Base-by-base conservation (phyloP, 2,113 vertebrate genomes). In the Thymallus thymallus region DNA sequence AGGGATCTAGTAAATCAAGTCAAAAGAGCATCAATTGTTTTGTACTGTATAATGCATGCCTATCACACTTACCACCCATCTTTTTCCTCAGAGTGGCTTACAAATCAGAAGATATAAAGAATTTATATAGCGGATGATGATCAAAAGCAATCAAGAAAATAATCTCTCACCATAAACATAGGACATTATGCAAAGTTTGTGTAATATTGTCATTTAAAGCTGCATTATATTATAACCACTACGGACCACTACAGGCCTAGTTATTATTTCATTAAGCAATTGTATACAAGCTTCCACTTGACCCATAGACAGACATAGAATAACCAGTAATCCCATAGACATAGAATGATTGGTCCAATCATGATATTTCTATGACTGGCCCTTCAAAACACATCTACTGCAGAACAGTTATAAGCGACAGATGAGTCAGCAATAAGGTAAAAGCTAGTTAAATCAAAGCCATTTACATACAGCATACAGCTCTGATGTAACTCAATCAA, bases 41-140 rank as follows among this genome's bases (percentile, higher is more conserved):
- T 24, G 62, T n/a, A 67, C 4, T 32, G 30, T 41, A 30, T 30
- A 6, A 64, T 46, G 23, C 41, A 68, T 68, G 30, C 66, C 20
- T 4, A 23, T 68, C 41, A 46, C n/a, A 89, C 88, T 89, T 78
- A 84, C 82, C 95, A 95, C 94, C 94, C 94, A 94, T 96, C 92
- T 95, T 96, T 92, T 94, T 96, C 95, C 95, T 94, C 89, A 96
- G 92, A 84, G 95, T 95, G 91, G 94, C 95, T 96, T 94, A 93
- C 22, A 94, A 93, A 94, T 87, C 94, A 95, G 89, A 92, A 90
- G 89, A 91, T 84, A 71, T 84, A 91, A 81, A 75, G 69, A 68
- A 66, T 68, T 80, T 71, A 82, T 62, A 73, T 60, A 78, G 70
- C 62, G 55, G 63, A 45, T 68, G 45, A 72, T 75, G 56, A 45